These are phyloP conservation scores for Spilogale gracilis DNA, from an alignment of 2,113 vertebrate genomes.

Conservation along the genomic window DNA sequence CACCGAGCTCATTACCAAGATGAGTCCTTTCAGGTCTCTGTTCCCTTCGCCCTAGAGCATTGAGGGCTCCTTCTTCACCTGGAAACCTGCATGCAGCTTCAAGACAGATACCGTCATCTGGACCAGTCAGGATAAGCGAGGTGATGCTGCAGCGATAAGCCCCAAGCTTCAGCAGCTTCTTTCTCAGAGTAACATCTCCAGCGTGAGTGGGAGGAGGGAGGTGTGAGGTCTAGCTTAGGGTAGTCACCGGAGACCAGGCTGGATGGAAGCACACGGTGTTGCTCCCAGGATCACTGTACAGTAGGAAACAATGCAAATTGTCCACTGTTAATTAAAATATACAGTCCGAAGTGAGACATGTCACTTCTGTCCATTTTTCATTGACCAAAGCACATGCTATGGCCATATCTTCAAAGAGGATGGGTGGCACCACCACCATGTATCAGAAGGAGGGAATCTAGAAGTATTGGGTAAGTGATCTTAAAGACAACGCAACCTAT, in stretches of 20 bases:
- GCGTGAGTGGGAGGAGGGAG: background rate
- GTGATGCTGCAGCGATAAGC: background rate
- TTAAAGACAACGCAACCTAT: background rate
- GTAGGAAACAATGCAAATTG: background rate
- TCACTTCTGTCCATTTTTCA: background rate
- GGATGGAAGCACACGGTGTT: background rate
- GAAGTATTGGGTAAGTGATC: background rate
- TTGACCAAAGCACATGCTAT: background rate
- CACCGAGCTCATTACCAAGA: background rate
- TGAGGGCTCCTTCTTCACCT: background rate
- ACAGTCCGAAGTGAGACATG: background rate
- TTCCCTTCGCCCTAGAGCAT: background rate
- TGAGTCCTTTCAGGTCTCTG: background rate
- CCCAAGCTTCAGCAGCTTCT: background rate
- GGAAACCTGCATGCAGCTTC: background rate
- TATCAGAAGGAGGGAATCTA: background rate
- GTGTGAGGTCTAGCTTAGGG: fast-evolving
- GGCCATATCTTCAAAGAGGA: background rate
- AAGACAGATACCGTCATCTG: background rate
- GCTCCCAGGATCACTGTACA: background rate
- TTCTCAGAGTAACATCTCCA: background rate
- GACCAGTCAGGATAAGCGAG: background rate
- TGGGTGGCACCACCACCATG: background rate
- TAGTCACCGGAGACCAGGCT: background rate
- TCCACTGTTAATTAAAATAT: background rate